Conservation (phyloP, 2,797 vertebrate species). For the Allobates femoralis region DNA sequence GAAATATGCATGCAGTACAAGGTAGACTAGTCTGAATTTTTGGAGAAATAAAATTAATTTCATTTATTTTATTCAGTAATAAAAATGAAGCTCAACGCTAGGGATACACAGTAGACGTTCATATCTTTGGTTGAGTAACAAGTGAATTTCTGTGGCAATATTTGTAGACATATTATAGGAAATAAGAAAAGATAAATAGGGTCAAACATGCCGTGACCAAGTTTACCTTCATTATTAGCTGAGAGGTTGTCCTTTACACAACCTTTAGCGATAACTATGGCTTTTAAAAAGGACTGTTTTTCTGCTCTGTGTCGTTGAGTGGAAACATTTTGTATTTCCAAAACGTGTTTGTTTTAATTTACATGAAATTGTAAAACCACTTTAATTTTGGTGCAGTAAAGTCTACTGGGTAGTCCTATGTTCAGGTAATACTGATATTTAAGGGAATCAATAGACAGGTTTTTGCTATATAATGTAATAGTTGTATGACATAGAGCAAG, state of each 20-base stretch:
- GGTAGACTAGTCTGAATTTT: conserved; percentile 10
- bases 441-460: no score
- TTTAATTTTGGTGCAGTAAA: background rate
- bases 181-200: no score
- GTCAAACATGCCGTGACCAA: no score
- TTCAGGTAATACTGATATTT: no score
- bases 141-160: background rate
- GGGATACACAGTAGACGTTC: background rate
- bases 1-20: conserved; percentile 7
- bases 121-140: background rate
- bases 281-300: no score
- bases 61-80: background rate
- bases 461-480: no score
- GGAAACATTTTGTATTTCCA: no score
- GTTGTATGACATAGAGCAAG: no score
- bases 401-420: background rate
- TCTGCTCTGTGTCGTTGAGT: no score
- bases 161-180: background rate
- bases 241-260: no score
- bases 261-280: no score
- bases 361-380: background rate
- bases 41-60: background rate
- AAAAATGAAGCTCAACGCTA: background rate
- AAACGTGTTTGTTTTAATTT: background rate
- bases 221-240: no score